Percentiles rank a stretch among this genome's conserved stretches.
These are phyloP conservation scores for Bombus impatiens DNA, from an alignment of 1,140 invertebrate genomes.

Conservation along the genomic window DNA sequence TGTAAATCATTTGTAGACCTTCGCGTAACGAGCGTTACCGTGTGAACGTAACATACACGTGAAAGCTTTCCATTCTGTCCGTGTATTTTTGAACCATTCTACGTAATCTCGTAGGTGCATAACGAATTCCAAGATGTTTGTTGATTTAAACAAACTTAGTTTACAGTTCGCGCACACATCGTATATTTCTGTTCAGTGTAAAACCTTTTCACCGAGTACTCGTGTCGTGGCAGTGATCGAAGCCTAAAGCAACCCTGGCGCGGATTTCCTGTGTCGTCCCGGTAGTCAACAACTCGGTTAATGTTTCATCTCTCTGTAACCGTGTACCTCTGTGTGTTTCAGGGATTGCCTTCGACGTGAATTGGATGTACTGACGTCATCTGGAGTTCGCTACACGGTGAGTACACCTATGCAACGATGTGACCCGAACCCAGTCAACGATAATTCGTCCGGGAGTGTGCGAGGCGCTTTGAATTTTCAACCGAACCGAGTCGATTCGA, in stretches of 20 bases:
- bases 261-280: constrained; percentile 32
- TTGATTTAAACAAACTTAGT: not conserved
- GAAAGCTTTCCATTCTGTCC: no score
- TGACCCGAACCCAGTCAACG: not conserved
- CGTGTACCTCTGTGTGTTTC: constrained; percentile 49
- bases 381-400: constrained; percentile 56
- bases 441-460: not conserved
- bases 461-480: not conserved
- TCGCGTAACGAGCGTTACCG: no score
- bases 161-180: not conserved
- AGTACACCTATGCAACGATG: constrained; percentile 49
- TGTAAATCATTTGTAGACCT: not conserved
- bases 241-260: not conserved
- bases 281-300: constrained; percentile 49
- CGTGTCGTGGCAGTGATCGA: not conserved
- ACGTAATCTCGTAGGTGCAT: no score
- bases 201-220: not conserved
- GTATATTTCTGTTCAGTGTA: not conserved
- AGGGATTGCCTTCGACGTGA: constrained; percentile 63
- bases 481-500: not conserved
- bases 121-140: not conserved
- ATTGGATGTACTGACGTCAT: constrained; percentile 65
- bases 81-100: no score
- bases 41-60: no score
- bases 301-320: constrained; percentile 36